Percentiles rank a stretch among this genome's conserved stretches.
Conservation (phyloP, 2,888 invertebrate species). For the Cosmia pyralina region DNA sequence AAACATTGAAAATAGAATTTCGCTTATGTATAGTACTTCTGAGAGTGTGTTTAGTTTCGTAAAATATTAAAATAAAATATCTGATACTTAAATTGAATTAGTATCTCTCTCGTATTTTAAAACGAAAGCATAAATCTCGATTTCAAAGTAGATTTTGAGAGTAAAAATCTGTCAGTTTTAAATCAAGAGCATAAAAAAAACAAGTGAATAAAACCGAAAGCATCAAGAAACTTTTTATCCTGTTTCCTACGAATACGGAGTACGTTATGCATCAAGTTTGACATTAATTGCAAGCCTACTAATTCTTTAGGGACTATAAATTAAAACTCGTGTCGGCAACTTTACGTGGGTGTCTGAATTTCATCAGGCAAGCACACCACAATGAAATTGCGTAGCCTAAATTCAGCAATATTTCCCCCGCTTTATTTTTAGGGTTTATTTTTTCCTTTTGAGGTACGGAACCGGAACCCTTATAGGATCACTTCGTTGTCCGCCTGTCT, state of each 20-base stretch:
- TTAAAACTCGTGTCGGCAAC: slow-evolving; percentile 37
- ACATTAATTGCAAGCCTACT: slow-evolving; percentile 37
- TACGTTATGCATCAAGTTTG: slow-evolving; percentile 36
- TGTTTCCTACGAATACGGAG: background rate
- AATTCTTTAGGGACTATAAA: slow-evolving; percentile 46
- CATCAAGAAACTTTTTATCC: background rate
- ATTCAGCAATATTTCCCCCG: background rate
- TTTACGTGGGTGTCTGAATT: slow-evolving; percentile 31
- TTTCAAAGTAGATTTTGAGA: background rate
- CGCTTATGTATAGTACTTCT: background rate
- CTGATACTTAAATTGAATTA: background rate
- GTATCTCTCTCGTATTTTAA: background rate
- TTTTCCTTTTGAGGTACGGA: no score
- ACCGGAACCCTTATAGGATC: no score
- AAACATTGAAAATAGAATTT: background rate
- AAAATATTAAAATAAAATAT: background rate
- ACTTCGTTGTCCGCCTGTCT: no score
- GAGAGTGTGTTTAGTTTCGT: background rate
- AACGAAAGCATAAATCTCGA: background rate
- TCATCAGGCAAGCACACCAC: slow-evolving; percentile 15
- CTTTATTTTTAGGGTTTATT: background rate
- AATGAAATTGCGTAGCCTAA: background rate
- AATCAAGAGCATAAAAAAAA: background rate
- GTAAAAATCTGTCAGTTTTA: background rate
- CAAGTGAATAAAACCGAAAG: background rate